Conservation (phyloP, 1,140 invertebrate species). For the Musca vetustissima region DNA sequence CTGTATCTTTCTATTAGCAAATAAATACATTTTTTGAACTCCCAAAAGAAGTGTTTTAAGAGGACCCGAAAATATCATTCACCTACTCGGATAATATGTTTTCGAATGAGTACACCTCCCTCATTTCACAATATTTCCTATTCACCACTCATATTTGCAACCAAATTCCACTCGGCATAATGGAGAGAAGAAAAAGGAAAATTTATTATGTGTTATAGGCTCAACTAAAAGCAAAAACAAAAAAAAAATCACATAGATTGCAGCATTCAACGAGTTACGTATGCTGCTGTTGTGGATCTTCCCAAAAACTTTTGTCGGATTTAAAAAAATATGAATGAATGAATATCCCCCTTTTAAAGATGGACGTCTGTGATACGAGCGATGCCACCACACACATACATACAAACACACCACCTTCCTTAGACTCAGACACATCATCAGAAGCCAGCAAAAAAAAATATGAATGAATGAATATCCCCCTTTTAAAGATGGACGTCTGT, state of each 20-base stretch:
- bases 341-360: constrained; percentile 13
- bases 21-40: too few relatives aligned
- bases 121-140: too few relatives aligned
- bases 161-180: not conserved
- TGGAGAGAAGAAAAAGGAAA: constrained; percentile 7
- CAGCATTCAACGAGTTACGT: not conserved
- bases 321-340: constrained; percentile 16
- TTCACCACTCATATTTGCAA: too few relatives aligned
- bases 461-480: constrained; percentile 16
- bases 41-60: too few relatives aligned
- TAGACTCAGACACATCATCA: too few relatives aligned
- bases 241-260: not conserved
- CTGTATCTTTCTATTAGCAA: too few relatives aligned
- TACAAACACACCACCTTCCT: too few relatives aligned
- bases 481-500: constrained; percentile 9
- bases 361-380: constrained; percentile 16
- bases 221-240: not conserved
- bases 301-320: not conserved
- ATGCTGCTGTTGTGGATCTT: not conserved
- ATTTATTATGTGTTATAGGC: constrained; percentile 24
- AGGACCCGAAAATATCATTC: too few relatives aligned
- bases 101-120: too few relatives aligned
- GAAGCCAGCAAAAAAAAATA: not conserved
- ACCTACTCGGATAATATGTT: too few relatives aligned
- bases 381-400: not conserved